Percentiles rank a stretch among this genome's conserved stretches.
phyloP scores from a whole-genome alignment of 2,888 invertebrate species.

The Andricus curvator region DNA sequence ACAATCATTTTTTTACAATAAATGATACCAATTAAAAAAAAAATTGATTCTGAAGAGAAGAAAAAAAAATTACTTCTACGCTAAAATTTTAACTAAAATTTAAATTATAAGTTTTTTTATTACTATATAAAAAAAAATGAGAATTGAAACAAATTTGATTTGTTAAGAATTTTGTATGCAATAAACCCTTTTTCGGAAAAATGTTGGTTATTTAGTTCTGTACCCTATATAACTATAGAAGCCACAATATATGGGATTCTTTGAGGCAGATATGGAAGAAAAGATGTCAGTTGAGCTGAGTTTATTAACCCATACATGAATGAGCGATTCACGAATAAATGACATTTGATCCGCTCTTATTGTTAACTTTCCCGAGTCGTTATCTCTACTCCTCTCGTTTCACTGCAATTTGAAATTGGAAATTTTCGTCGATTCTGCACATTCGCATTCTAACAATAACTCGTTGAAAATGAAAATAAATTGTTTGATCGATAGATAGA shows the following conservation, averaged over 20 bases:
- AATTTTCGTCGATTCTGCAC: background rate
- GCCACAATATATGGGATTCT: background rate
- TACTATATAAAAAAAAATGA: background rate
- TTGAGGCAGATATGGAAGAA: background rate
- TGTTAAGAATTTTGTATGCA: no score
- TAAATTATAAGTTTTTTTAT: no score
- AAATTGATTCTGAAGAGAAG: no score
- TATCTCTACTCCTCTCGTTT: background rate
- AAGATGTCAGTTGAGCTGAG: background rate
- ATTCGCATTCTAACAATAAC: background rate
- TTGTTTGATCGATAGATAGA: background rate
- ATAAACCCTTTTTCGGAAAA: no score
- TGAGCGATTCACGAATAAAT: background rate
- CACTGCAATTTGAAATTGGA: background rate
- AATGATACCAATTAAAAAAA: no score
- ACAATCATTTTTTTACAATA: no score
- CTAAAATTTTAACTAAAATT: no score
- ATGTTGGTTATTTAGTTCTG: no score
- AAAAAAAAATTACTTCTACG: no score
- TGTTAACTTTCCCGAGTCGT: background rate
- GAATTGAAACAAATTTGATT: no score
- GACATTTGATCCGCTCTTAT: background rate
- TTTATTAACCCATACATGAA: constrained; percentile 8
- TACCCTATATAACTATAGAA: background rate
- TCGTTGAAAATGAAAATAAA: background rate